Evolutionary conservation across 1,140 invertebrate species (phyloP).

Genomic region (Hyles vespertilio): DNA sequence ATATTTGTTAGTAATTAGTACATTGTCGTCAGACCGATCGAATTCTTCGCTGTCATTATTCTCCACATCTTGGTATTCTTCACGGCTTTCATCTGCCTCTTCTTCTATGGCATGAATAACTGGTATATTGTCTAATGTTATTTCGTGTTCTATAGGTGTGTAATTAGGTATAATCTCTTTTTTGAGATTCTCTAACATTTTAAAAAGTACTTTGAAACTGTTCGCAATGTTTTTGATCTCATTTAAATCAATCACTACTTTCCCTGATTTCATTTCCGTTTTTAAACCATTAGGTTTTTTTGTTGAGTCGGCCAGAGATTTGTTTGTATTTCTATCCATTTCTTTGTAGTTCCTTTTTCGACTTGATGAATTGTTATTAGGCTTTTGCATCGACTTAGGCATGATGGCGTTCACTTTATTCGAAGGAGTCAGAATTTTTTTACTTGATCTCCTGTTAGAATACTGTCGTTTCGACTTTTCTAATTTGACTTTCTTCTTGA

Average conservation of each 20-base stretch:
- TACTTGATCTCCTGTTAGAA: slow-evolving; percentile 29
- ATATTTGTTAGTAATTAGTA: slow-evolving; percentile 53
- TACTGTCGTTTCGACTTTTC: slow-evolving; percentile 26
- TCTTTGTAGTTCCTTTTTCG: slow-evolving; percentile 31
- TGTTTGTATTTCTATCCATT: slow-evolving; percentile 17
- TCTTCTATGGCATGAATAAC: not conserved
- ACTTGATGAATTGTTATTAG: slow-evolving; percentile 13
- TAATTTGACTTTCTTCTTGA: slow-evolving; percentile 24
- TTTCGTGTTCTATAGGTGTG: not conserved
- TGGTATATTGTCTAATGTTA: not conserved
- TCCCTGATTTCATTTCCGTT: slow-evolving; percentile 17
- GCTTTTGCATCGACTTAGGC: slow-evolving; percentile 31
- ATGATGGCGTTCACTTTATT: slow-evolving; percentile 38
- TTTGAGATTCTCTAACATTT: slow-evolving; percentile 34
- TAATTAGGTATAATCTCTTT: slow-evolving; percentile 2
- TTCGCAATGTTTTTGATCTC: slow-evolving; percentile 35
- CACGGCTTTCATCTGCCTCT: slow-evolving; percentile 12
- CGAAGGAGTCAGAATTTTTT: slow-evolving; percentile 30
- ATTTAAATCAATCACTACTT: slow-evolving; percentile 19
- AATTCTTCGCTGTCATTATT: slow-evolving; percentile 39
- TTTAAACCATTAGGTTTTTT: slow-evolving; percentile 17
- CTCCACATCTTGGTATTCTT: slow-evolving; percentile 21
- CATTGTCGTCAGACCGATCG: slow-evolving; percentile 48
- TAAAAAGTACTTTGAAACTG: slow-evolving; percentile 36
- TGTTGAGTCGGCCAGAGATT: slow-evolving; percentile 36